phyloP scores from a whole-genome alignment of 2,113 vertebrate species.

The Hyperopisus bebe region DNA sequence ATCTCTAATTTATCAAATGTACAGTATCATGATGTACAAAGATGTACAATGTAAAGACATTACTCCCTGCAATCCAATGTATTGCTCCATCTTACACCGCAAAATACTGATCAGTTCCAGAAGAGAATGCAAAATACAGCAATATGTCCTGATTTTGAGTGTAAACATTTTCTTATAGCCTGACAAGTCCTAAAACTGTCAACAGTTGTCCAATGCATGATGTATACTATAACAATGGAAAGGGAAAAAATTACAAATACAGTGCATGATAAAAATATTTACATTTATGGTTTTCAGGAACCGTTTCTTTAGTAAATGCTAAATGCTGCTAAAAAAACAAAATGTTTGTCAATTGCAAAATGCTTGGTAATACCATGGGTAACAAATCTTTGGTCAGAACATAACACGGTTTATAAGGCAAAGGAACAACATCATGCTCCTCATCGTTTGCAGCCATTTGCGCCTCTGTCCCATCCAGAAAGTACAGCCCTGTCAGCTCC shows the following conservation, averaged over 20 bases:
- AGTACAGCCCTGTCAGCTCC: conserved; percentile 29
- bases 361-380: not conserved
- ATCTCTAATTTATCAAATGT: not conserved
- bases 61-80: not conserved
- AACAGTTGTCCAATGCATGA: not conserved
- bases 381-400: not conserved
- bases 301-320: not conserved
- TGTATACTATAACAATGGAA: conserved; percentile 5
- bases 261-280: not conserved
- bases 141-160: not conserved
- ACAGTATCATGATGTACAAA: not conserved
- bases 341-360: not conserved
- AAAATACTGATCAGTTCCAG: not conserved
- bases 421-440: not conserved
- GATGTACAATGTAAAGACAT: not conserved
- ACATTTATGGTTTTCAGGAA: not conserved
- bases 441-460: conserved; percentile 23
- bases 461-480: not conserved
- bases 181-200: not conserved
- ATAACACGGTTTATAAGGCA: not conserved
- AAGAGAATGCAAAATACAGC: not conserved
- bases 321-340: conserved; percentile 4
- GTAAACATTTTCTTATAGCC: not conserved
- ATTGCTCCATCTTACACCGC: not conserved
- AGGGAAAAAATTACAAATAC: not conserved